Evolutionary conservation across 2,888 invertebrate species (phyloP).

Genomic region (Xanthostigma xanthostigma): DNA sequence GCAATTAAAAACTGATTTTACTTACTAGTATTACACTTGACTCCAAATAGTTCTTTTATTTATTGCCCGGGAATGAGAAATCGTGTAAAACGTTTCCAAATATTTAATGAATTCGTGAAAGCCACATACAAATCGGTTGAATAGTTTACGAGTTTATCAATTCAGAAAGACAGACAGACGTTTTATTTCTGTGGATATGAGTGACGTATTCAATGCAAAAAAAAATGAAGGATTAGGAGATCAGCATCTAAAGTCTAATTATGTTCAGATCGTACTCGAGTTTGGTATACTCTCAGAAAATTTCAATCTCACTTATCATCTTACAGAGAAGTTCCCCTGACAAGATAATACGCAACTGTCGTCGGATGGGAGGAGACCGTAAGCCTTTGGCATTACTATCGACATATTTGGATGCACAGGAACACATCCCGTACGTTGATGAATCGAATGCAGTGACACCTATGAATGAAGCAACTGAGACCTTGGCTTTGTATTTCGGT

Average conservation of each 20-base stretch:
- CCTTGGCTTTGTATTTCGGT: slow-evolving; percentile 80
- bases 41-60: neutral
- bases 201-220: neutral
- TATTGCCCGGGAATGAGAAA: neutral
- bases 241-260: no score
- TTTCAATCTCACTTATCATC: slow-evolving; percentile 93
- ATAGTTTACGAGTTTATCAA: no score
- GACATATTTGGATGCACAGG: slow-evolving; percentile 86
- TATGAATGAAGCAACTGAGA: slow-evolving; percentile 94
- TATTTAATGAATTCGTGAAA: neutral
- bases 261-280: neutral
- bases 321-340: slow-evolving; percentile 78
- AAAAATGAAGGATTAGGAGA: neutral
- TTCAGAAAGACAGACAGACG: slow-evolving; percentile 10
- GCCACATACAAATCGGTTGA: neutral
- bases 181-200: neutral
- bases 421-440: slow-evolving; percentile 92
- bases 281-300: slow-evolving; percentile 50
- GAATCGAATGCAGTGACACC: slow-evolving; percentile 96
- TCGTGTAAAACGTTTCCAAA: no score
- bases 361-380: slow-evolving; percentile 70
- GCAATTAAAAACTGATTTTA: neutral
- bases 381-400: slow-evolving; percentile 84
- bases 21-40: neutral
- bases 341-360: slow-evolving; percentile 71